Evolutionary conservation across 2,113 vertebrate species (phyloP).

Genomic region (Diphyllodes magnificus): DNA sequence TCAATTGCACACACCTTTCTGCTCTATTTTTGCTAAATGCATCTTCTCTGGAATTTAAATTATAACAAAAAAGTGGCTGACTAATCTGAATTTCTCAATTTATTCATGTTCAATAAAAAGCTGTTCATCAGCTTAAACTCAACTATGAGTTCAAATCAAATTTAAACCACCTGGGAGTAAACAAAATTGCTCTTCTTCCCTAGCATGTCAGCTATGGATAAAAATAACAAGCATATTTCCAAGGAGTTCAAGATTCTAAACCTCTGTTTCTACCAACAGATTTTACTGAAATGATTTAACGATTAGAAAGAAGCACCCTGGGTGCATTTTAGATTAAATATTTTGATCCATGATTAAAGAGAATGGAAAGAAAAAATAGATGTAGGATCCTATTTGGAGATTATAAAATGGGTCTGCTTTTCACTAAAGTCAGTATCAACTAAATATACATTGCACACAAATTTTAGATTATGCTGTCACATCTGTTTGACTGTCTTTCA

Average conservation of each 20-base stretch:
- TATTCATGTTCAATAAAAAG: slow-evolving; percentile 91
- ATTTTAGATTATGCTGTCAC: neutral
- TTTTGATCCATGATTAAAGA: slow-evolving; percentile 16
- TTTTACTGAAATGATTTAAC: slow-evolving; percentile 48
- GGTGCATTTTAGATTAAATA: slow-evolving; percentile 11
- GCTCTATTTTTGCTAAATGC: slow-evolving; percentile 74
- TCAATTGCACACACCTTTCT: slow-evolving; percentile 52
- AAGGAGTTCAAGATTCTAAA: slow-evolving; percentile 47
- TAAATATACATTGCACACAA: neutral
- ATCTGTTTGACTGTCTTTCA: neutral
- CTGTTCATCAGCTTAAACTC: slow-evolving; percentile 87
- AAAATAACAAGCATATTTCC: slow-evolving; percentile 68
- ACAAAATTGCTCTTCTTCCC: slow-evolving; percentile 77
- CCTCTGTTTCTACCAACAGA: slow-evolving; percentile 14
- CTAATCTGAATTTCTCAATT: slow-evolving; percentile 86
- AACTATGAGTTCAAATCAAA: slow-evolving; percentile 86
- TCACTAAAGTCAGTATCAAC: neutral
- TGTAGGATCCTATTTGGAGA: neutral
- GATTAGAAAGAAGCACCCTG: neutral
- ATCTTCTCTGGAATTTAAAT: slow-evolving; percentile 77
- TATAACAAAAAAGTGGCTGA: slow-evolving; percentile 82
- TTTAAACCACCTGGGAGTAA: slow-evolving; percentile 84
- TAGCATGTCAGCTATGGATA: slow-evolving; percentile 47
- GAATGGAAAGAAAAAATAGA: neutral
- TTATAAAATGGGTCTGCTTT: neutral